Percentiles rank a stretch among this genome's conserved stretches.
Conservation (phyloP, 2,797 vertebrate genomes). For the Smutsia gigantea region DNA sequence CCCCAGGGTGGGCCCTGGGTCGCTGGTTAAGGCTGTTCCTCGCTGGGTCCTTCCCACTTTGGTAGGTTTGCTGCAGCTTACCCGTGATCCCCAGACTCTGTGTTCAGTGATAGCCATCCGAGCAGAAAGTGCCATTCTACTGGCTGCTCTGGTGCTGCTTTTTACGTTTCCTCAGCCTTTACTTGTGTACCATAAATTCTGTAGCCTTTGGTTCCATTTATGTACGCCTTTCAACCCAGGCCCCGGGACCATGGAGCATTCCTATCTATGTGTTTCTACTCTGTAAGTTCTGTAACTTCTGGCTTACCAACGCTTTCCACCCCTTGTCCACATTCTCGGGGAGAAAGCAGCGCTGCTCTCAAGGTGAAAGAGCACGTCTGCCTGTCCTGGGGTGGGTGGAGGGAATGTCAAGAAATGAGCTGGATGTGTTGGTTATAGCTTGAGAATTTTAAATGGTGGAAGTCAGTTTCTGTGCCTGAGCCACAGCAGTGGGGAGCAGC, state of each 20-base stretch:
- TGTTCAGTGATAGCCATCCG: not conserved
- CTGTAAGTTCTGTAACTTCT: not conserved
- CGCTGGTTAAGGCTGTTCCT: not conserved
- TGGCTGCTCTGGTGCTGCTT: no score
- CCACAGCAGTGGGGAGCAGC: not conserved
- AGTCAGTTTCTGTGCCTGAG: not conserved
- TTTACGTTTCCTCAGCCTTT: not conserved
- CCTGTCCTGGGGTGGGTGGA: not conserved
- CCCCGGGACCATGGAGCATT: not conserved
- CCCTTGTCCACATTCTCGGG: not conserved
- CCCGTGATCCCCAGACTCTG: no score
- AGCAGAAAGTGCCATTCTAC: not conserved
- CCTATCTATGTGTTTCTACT: not conserved
- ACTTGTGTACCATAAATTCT: not conserved
- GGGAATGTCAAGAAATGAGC: not conserved
- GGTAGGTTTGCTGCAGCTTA: not conserved
- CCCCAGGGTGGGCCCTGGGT: no score
- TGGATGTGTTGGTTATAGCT: not conserved
- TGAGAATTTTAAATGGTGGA: not conserved
- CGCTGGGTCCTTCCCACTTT: accelerated
- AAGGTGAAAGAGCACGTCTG: no score
- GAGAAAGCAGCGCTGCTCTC: not conserved
- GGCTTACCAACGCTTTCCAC: not conserved
- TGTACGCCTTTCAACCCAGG: not conserved
- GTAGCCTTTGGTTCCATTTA: not conserved